Base-by-base conservation (phyloP, 2,797 vertebrate species). In the Rhynchonycteris naso region DNA sequence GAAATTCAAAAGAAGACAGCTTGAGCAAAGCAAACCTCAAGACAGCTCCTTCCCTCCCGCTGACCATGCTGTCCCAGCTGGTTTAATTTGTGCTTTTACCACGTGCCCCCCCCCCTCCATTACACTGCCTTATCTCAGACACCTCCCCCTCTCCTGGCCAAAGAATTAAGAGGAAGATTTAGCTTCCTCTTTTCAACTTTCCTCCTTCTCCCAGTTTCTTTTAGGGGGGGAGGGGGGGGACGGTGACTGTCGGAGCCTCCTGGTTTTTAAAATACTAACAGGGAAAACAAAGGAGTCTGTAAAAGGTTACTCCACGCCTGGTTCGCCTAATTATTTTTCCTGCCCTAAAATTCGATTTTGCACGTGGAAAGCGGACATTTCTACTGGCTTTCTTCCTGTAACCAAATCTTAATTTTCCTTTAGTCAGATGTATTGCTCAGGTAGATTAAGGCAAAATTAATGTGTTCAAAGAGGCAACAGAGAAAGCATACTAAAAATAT, bases 391-490 rank as follows among this genome's bases (percentile, higher is more conserved):
- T 59, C 54, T 80, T 89, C 92, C 72, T 93, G 30, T 76, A 90
- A 86, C 65, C 78, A 63, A 95, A 91, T 84, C 30, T 80, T 93
- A 78, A 65, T 75, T 93, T 90, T 94, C 71, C 71, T 91, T 19
- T 26, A n/a, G 6, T 75, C 33, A 88, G 72, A 61, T 75, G 33
- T 28, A 93, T 82, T 96, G 61, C 87, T 93, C 54, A 24, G 61
- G 33, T 72, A 6, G 81, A 78, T 94, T 69, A 90, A 9, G n/a
- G 28, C 16, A 75, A 80, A 94, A 19, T 86, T 75, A 89, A 79
- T 71, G 35, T 90, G 28, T 35, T 92, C 56, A 92, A 24, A 71
- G 76, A 96, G 14, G n/a, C 38, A 68, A 43, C 5, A 93, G 47
- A 93, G 65, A 90, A 68, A 88, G 13, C 38, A 74, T 71, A 85